Conservation (phyloP, 2,888 invertebrate species). For the Heliconius ethilla region DNA sequence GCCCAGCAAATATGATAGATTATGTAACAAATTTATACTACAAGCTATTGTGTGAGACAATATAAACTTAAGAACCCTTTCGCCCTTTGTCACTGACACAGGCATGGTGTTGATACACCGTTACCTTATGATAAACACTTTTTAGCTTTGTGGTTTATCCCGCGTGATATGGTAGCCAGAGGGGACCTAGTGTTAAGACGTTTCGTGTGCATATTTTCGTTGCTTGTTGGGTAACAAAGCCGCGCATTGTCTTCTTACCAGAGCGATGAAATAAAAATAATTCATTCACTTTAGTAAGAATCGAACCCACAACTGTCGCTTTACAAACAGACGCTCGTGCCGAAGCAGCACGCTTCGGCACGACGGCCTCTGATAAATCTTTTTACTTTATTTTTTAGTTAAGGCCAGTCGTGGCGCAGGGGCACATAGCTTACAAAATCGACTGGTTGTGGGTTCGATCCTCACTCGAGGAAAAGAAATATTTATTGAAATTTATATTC, state of each 20-base stretch:
- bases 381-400: too few species aligned
- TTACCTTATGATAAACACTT: neutral
- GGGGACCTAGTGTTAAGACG: neutral
- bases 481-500: too few species aligned
- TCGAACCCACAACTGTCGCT: neutral
- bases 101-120: neutral
- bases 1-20: neutral
- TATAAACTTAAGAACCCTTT: neutral
- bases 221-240: neutral
- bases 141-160: neutral
- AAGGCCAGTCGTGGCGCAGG: too few species aligned
- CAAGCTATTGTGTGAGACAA: slow-evolving; percentile 3
- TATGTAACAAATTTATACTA: neutral
- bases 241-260: neutral
- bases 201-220: too few species aligned
- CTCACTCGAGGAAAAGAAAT: too few species aligned
- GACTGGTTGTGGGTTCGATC: too few species aligned
- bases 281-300: neutral
- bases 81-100: slow-evolving; percentile 9
- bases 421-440: too few species aligned
- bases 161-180: neutral
- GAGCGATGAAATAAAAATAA: neutral
- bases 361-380: neutral
- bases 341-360: too few species aligned
- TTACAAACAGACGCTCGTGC: neutral